Percentiles rank a stretch among this genome's conserved stretches.
These are phyloP conservation scores for Platerodrilus igneus DNA, from an alignment of 2,888 invertebrate genomes.

Conservation along the genomic window DNA sequence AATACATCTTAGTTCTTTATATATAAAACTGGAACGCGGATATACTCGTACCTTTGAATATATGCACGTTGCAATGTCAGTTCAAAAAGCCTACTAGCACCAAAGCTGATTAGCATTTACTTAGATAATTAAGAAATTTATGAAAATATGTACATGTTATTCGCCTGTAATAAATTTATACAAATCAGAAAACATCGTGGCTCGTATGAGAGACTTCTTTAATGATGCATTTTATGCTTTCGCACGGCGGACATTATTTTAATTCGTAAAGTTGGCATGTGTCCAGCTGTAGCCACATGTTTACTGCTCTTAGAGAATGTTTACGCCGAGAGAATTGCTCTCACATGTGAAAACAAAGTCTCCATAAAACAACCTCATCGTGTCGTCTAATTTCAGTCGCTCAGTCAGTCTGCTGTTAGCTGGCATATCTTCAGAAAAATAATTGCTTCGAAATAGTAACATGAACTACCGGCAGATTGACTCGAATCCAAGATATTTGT, in stretches of 20 bases:
- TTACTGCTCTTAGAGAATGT: conserved; percentile 32
- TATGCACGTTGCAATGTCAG: too few species aligned
- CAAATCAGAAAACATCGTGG: conserved; percentile 45
- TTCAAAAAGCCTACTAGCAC: too few species aligned
- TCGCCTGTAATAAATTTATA: conserved; percentile 41
- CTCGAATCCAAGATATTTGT: conserved; percentile 11
- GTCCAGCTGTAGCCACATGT: conserved; percentile 43
- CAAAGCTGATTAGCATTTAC: too few species aligned
- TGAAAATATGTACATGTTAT: background rate
- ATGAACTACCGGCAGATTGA: conserved; percentile 17
- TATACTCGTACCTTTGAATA: too few species aligned
- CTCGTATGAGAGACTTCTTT: conserved; percentile 47
- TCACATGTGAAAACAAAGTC: conserved; percentile 31
- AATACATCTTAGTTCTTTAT: too few species aligned
- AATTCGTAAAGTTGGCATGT: conserved; percentile 45
- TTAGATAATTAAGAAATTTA: too few species aligned
- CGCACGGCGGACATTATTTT: conserved; percentile 50
- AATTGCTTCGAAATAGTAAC: conserved; percentile 17
- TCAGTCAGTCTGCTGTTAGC: too few species aligned
- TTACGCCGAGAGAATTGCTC: conserved; percentile 32
- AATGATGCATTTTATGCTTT: conserved; percentile 51
- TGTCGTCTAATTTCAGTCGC: conserved; percentile 21
- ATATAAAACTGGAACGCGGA: too few species aligned
- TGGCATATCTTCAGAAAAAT: conserved; percentile 18
- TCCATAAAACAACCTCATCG: conserved; percentile 21